These are phyloP conservation scores for Torymus aiolomorphi DNA, from an alignment of 2,888 invertebrate genomes.

Conservation along the genomic window DNA sequence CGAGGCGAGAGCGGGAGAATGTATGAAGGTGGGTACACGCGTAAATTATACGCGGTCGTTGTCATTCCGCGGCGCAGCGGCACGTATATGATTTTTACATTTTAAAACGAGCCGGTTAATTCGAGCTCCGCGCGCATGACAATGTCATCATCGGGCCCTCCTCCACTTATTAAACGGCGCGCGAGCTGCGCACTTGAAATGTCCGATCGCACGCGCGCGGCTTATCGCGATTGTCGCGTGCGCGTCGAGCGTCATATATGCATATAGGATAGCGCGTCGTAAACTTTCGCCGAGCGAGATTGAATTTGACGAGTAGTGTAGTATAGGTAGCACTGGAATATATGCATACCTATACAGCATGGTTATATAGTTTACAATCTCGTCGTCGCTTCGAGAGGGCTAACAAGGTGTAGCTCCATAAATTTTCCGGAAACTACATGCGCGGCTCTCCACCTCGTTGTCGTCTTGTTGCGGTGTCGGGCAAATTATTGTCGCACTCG, in stretches of 20 bases:
- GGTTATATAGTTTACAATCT: conserved; percentile 21
- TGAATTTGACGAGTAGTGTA: conserved; percentile 17
- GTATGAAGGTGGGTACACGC: too few relatives aligned
- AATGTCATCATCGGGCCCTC: conserved; percentile 35
- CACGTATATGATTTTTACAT: conserved; percentile 7
- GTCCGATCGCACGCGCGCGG: conserved; percentile 7
- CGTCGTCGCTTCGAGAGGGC: not conserved
- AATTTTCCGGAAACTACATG: conserved; percentile 2
- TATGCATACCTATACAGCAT: too few relatives aligned
- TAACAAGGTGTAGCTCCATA: not conserved
- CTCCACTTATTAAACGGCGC: too few relatives aligned
- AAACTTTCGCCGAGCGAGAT: conserved; percentile 34
- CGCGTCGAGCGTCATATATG: not conserved
- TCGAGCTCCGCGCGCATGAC: conserved; percentile 7
- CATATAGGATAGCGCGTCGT: conserved; percentile 1
- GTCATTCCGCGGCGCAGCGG: too few relatives aligned
- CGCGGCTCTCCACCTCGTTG: too few relatives aligned
- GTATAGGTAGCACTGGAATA: not conserved
- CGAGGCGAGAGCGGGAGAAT: too few relatives aligned
- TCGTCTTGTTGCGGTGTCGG: too few relatives aligned
- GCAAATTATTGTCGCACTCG: too few relatives aligned
- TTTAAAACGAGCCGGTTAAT: not conserved
- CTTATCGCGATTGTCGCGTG: conserved; percentile 26
- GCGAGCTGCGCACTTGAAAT: conserved; percentile 10
- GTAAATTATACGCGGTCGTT: not conserved